Conservation (phyloP, 2,888 invertebrate genomes). For the Lochmaea capreae region DNA sequence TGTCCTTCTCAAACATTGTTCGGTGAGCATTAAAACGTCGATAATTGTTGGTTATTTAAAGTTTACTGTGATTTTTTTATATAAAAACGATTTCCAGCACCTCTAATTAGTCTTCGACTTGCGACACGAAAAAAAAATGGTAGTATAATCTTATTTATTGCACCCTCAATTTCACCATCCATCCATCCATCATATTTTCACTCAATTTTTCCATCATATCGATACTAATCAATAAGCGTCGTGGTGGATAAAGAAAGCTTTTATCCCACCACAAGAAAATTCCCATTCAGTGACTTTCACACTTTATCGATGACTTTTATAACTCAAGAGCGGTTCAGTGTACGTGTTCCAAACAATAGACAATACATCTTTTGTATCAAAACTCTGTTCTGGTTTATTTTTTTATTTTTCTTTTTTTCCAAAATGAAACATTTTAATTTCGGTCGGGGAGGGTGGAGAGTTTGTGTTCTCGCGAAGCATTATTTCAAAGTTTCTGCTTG, state of each 20-base stretch:
- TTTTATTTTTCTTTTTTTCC: conserved; percentile 11
- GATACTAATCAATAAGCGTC: conserved; percentile 35
- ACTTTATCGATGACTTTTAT: conserved; percentile 42
- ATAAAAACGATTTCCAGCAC: too few species aligned
- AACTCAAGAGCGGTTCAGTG: conserved; percentile 39
- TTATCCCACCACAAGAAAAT: conserved; percentile 32
- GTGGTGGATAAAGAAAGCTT: conserved; percentile 27
- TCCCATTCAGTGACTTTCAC: conserved; percentile 33
- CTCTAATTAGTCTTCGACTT: too few species aligned
- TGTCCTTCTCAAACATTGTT: too few species aligned
- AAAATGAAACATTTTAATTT: conserved; percentile 34
- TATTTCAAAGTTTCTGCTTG: conserved; percentile 28
- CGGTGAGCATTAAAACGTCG: too few species aligned
- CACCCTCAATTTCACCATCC: conserved; percentile 16
- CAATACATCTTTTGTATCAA: conserved; percentile 36
- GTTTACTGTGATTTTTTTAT: too few species aligned
- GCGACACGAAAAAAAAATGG: too few species aligned
- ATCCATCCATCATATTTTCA: conserved; percentile 28
- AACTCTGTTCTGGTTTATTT: conserved; percentile 19
- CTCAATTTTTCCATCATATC: conserved; percentile 19
- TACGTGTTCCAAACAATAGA: conserved; percentile 39
- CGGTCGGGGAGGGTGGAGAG: neutral
- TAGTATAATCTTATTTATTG: neutral
- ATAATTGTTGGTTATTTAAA: too few species aligned
- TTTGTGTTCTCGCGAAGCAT: conserved; percentile 11